Percentiles rank a stretch among this genome's conserved stretches.
phyloP scores from a whole-genome alignment of 2,888 invertebrate genomes.

The Aspidiotus rigidus region DNA sequence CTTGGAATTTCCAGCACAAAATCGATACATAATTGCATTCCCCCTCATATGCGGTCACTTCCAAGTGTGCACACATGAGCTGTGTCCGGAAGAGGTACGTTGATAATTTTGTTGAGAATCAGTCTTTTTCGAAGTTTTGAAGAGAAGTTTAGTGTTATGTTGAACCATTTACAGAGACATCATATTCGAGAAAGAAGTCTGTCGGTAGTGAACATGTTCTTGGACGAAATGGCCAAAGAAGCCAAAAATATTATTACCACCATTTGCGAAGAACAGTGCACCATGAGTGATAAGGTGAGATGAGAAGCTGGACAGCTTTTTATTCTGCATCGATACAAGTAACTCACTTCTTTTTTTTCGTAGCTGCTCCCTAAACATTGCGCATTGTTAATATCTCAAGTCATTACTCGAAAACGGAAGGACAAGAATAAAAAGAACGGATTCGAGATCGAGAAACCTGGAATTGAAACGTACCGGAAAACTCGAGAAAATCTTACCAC shows the following conservation, averaged over 20 bases:
- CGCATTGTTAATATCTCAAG: constrained; percentile 77
- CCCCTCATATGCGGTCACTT: constrained; percentile 97
- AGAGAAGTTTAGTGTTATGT: too few relatives aligned
- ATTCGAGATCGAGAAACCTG: constrained; percentile 81
- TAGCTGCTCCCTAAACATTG: constrained; percentile 85
- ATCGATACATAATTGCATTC: constrained; percentile 94
- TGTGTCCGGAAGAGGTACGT: constrained; percentile 85
- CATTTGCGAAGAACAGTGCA: constrained; percentile 96
- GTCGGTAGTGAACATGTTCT: constrained; percentile 90
- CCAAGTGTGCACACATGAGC: constrained; percentile 92
- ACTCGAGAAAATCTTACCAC: constrained; percentile 93
- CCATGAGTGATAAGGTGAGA: constrained; percentile 76
- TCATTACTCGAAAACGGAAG: constrained; percentile 82
- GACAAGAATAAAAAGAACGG: constrained; percentile 82
- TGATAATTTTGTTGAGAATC: neutral
- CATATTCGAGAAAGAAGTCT: constrained; percentile 91
- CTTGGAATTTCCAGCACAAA: constrained; percentile 96
- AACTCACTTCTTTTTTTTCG: constrained; percentile 17
- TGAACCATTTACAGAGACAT: constrained; percentile 52
- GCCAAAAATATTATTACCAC: constrained; percentile 97
- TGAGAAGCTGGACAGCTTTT: neutral
- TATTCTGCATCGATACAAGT: neutral
- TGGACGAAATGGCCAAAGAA: constrained; percentile 98
- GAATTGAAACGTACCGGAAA: constrained; percentile 90
- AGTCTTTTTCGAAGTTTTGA: too few relatives aligned